These are phyloP conservation scores for Phoxinus phoxinus DNA, from an alignment of 2,113 vertebrate genomes.

Conservation along the genomic window DNA sequence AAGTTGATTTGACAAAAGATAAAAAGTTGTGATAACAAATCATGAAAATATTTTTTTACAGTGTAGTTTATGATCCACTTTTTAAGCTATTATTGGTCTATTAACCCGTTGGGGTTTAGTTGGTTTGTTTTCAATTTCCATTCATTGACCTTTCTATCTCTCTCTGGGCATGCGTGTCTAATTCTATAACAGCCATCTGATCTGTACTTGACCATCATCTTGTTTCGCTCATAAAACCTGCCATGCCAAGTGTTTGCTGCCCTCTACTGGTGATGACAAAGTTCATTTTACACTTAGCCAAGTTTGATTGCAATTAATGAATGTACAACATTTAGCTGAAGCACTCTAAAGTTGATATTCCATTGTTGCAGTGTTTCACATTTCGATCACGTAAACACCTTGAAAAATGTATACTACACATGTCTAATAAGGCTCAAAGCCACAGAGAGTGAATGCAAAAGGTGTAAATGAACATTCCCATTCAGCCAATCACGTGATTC, in stretches of 20 bases:
- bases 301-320: neutral
- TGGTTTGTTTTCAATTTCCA: slow-evolving; percentile 6
- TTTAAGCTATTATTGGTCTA: neutral
- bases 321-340: neutral
- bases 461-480: neutral
- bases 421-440: neutral
- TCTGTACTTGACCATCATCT: slow-evolving; percentile 12
- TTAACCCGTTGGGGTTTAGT: neutral
- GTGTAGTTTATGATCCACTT: neutral
- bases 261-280: slow-evolving; percentile 36
- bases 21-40: too few species aligned
- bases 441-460: neutral
- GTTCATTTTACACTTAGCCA: neutral
- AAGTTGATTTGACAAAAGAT: too few species aligned
- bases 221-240: slow-evolving; percentile 7
- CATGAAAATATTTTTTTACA: too few species aligned
- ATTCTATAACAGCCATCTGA: neutral
- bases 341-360: neutral
- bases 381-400: neutral
- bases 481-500: neutral
- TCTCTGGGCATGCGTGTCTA: neutral
- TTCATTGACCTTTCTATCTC: slow-evolving; percentile 17
- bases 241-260: neutral
- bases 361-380: neutral
- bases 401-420: neutral